Base-by-base conservation (phyloP, 2,113 vertebrate species). In the Xiphorhynchus elegans region DNA sequence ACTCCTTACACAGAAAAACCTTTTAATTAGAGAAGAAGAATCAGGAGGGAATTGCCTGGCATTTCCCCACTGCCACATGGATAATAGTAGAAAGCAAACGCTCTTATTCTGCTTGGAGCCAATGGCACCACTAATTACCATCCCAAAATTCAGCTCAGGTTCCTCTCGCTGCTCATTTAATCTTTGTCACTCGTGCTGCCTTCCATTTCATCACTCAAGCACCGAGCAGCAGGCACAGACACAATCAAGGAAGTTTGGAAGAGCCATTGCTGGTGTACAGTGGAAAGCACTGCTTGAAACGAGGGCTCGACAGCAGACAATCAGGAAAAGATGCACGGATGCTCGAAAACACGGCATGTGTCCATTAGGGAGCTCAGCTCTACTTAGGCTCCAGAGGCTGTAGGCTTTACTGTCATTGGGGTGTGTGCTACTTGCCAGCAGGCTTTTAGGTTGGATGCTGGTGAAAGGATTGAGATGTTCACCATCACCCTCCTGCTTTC, bases 101-200 rank as follows among this genome's bases (percentile, higher is more conserved):
- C 53, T 62, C 64, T 96, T 84, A 93, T 77, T 78, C 95, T 81
- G 93, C 95, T 90, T 23, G 2, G 73, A 93, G 86, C 79, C 68
- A 20, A 49, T 2, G 3, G 19, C 53, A 47, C 74, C 39, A 42
- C 89, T 98, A 97, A 98, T 97, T 97, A 96, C 84, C 76, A 42
- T 90, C 62, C 87, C 93, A 88, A 95, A 94, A 98, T 97, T 96
- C 98, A 94, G 70, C 95, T 98, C 97, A 96, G 96, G 96, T 93
- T 97, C 91, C 82, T 19, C 42, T 90, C 9, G 0, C 49, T 88
- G 94, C 90, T 97, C 96, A 76, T 97, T 98, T 97, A 90, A 94
- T 97, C 97, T 96, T 94, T 73, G 63, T 89, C 97, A 94, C 53
- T 95, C 84, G 88, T 85, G 79, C 95, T 84, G 90, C 90, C 82